A percentile compares a stretch with the other conserved stretches of the same genome.
Evolutionary conservation across 1,140 invertebrate species (phyloP).

Genomic region (Antheraea pernyi): DNA sequence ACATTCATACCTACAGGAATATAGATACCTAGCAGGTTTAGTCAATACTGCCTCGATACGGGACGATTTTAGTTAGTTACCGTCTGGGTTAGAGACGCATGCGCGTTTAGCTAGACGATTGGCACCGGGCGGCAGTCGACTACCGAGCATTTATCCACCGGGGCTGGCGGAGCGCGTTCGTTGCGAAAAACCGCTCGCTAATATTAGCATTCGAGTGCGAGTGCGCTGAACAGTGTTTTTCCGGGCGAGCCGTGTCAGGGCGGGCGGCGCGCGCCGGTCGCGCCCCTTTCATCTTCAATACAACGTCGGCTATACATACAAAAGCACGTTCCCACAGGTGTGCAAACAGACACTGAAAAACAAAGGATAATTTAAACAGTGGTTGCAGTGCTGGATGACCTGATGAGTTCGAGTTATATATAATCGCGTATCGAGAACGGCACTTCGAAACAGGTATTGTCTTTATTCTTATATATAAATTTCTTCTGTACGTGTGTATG

Average conservation of each 20-base stretch:
- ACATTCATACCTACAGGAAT: background rate
- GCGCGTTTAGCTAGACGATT: conserved; percentile 27
- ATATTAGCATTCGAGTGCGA: conserved; percentile 50
- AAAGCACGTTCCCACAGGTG: conserved; percentile 32
- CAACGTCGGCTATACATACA: conserved; percentile 32
- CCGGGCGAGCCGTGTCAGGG: conserved; percentile 47
- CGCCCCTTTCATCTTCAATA: conserved; percentile 40
- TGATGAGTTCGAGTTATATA: background rate
- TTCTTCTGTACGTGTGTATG: too few species aligned
- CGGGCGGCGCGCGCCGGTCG: conserved; percentile 64
- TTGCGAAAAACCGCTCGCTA: conserved; percentile 46
- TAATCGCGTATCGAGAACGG: background rate
- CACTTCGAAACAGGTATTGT: background rate
- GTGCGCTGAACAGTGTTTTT: conserved; percentile 38
- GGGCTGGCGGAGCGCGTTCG: conserved; percentile 35
- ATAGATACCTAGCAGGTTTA: conserved; percentile 18
- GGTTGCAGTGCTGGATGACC: background rate
- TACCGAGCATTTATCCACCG: conserved; percentile 35
- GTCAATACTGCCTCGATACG: conserved; percentile 38
- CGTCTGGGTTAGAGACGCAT: conserved; percentile 28
- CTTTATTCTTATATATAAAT: background rate
- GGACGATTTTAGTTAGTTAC: conserved; percentile 36
- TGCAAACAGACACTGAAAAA: conserved; percentile 11
- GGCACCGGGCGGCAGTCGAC: conserved; percentile 22
- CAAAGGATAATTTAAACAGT: background rate